Evolutionary conservation across 2,113 vertebrate species (phyloP).

Genomic region (Petrocephalus microphthalmus): DNA sequence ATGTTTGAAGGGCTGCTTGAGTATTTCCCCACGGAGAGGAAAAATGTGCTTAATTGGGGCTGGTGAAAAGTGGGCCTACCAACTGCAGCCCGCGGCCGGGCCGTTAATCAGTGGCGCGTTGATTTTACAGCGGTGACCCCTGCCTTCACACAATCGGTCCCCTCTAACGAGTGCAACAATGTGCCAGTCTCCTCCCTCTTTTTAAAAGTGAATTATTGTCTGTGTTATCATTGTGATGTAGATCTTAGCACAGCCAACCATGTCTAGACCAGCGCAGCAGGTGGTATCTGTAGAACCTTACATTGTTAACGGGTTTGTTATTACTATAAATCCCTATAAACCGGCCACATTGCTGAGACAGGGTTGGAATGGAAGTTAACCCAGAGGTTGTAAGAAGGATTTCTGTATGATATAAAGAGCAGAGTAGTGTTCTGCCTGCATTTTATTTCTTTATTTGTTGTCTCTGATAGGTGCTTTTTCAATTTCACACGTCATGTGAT

Average conservation of each 20-base stretch:
- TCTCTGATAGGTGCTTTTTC: not conserved
- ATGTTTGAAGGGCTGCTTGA: slow-evolving; percentile 21
- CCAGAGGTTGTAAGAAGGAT: not conserved
- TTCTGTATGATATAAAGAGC: not conserved
- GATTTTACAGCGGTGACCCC: not conserved
- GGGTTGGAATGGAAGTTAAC: not conserved
- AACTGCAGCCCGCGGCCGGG: not conserved
- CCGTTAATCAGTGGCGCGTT: not conserved
- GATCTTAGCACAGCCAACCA: not conserved
- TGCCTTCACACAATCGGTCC: not conserved
- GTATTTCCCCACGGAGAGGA: slow-evolving; percentile 32
- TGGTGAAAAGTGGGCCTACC: slow-evolving; percentile 29
- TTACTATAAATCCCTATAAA: not conserved
- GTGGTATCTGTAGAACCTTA: not conserved
- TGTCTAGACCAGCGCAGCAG: not conserved
- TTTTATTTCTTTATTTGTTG: not conserved
- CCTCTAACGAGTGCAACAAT: not conserved
- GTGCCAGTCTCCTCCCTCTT: not conserved
- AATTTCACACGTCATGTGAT: not conserved
- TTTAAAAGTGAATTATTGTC: not conserved
- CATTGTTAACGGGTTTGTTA: not conserved
- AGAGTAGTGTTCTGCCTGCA: not conserved
- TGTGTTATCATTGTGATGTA: not conserved
- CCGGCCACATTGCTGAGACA: not conserved
- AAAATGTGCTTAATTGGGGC: slow-evolving; percentile 45